Percentiles rank a stretch among this genome's conserved stretches.
These are phyloP conservation scores for Peromyscus californicus DNA, from an alignment of 2,113 vertebrate genomes.

Conservation along the genomic window DNA sequence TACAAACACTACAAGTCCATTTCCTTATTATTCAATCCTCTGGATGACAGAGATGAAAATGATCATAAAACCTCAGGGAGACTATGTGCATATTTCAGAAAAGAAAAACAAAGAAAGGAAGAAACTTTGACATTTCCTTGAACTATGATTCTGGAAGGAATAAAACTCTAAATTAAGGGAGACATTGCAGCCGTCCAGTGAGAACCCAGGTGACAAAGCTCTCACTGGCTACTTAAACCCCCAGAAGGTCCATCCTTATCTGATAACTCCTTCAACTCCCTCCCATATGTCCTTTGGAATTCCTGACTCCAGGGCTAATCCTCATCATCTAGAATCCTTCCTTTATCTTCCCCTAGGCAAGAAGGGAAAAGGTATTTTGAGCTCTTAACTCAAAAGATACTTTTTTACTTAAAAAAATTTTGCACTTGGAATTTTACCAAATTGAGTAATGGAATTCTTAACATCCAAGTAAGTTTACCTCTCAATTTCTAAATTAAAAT, in stretches of 20 bases:
- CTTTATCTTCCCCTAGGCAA: neutral
- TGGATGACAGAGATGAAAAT: slow-evolving; percentile 1
- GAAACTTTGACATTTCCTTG: neutral
- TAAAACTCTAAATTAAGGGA: neutral
- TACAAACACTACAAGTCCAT: neutral
- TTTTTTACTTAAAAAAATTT: slow-evolving; percentile 6
- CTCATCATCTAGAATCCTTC: neutral
- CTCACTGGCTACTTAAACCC: neutral
- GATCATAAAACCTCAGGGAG: neutral
- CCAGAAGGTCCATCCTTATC: neutral
- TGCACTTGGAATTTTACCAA: neutral
- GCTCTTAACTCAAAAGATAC: slow-evolving; percentile 12
- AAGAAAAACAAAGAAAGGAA: neutral
- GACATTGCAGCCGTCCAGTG: neutral
- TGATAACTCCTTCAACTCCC: neutral
- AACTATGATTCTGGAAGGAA: neutral
- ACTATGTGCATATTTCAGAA: neutral
- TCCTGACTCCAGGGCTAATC: neutral
- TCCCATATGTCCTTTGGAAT: neutral
- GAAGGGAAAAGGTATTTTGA: neutral
- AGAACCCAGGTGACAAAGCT: neutral
- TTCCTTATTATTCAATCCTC: neutral
- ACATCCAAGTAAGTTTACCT: neutral
- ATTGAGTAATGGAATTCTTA: neutral
- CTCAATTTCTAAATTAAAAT: neutral